Conservation (phyloP, 2,888 invertebrate genomes). For the Acanthoscelides obtectus region DNA sequence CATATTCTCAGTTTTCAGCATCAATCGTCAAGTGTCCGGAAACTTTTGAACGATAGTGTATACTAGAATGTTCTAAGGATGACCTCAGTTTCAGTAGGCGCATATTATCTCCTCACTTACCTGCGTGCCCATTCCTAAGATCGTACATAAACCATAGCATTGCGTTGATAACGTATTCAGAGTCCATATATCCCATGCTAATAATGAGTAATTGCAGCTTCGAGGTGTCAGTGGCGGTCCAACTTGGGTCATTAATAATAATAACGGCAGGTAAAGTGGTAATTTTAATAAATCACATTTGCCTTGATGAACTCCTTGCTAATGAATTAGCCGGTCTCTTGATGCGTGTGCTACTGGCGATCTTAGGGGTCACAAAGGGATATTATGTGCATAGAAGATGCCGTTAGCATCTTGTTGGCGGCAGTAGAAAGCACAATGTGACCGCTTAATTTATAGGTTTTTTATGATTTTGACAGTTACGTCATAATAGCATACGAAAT, state of each 20-base stretch:
- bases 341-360: too few species aligned
- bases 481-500: too few species aligned
- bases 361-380: too few species aligned
- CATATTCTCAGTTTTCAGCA: too few species aligned
- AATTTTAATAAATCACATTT: constrained; percentile 40
- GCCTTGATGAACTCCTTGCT: constrained; percentile 31
- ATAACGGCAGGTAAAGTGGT: constrained; percentile 27
- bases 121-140: background rate
- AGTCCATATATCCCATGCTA: constrained; percentile 1
- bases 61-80: too few species aligned
- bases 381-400: too few species aligned
- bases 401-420: too few species aligned
- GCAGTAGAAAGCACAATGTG: too few species aligned
- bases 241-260: constrained; percentile 31
- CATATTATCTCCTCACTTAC: background rate
- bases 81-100: background rate
- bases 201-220: constrained; percentile 14
- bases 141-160: background rate
- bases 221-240: constrained; percentile 4
- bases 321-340: constrained; percentile 15
- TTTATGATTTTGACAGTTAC: too few species aligned
- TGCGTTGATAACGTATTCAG: background rate
- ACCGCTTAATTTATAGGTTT: too few species aligned
- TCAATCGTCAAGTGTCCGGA: too few species aligned
- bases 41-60: too few species aligned